Conservation (phyloP, 2,113 vertebrate species). For the Trochalopteron elliotii region DNA sequence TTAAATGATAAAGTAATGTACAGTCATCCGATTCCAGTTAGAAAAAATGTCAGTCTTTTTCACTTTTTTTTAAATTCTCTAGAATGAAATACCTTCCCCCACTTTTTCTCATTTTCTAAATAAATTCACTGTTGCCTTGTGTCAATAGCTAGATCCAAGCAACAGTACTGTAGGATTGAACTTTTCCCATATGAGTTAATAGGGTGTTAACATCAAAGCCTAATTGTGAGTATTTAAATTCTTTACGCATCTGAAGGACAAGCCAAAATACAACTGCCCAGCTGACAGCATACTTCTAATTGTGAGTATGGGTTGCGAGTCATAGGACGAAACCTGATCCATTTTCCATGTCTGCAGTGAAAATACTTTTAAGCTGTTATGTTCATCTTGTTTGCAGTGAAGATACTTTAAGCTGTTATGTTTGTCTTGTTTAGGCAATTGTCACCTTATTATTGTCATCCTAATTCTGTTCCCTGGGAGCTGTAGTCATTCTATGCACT, state of each 20-base stretch:
- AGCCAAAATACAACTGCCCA: neutral
- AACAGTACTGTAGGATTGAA: neutral
- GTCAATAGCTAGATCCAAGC: neutral
- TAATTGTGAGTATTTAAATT: conserved; percentile 13
- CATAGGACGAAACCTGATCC: neutral
- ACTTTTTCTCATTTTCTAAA: neutral
- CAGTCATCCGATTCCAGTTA: neutral
- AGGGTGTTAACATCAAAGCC: neutral
- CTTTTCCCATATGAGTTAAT: neutral
- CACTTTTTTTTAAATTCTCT: neutral
- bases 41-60: neutral
- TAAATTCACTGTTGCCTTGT: neutral
- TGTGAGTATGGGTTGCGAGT: neutral
- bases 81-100: neutral
- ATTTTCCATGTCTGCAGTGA: neutral
- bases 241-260: neutral
- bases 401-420: neutral
- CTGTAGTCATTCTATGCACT: neutral
- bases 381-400: neutral
- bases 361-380: conserved; percentile 2
- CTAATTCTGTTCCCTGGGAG: neutral
- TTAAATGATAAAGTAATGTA: neutral
- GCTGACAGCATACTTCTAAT: neutral
- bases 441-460: neutral
- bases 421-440: conserved; percentile 9